phyloP scores from a whole-genome alignment of 2,113 vertebrate genomes.

The Stegostoma tigrinum region DNA sequence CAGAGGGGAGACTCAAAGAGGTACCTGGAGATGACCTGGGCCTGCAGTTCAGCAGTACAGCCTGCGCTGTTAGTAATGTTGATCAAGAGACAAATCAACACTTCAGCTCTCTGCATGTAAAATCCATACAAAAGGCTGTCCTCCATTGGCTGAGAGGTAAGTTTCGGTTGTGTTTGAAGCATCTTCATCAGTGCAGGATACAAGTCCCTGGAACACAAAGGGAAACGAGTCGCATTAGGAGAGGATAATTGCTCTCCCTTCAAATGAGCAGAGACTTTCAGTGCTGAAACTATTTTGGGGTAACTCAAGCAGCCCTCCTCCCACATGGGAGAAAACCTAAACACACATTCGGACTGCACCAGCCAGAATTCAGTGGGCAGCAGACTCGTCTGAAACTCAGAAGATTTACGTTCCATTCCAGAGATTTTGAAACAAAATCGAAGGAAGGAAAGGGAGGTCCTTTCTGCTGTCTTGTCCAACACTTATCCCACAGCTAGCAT shows the following conservation, averaged over 20 bases:
- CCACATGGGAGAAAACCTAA: neutral
- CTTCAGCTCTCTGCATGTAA: constrained; percentile 60
- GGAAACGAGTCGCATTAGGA: neutral
- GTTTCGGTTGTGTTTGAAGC: constrained; percentile 61
- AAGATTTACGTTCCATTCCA: neutral
- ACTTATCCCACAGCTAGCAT: neutral
- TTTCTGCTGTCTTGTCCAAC: neutral
- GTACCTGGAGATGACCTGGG: constrained; percentile 45
- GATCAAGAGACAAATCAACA: constrained; percentile 71
- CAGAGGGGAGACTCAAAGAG: neutral
- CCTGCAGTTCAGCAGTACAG: constrained; percentile 61
- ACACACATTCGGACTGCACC: neutral
- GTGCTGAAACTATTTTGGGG: neutral
- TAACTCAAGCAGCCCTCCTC: neutral
- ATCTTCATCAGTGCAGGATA: constrained; percentile 75
- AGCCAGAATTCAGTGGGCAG: neutral
- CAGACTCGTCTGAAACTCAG: neutral
- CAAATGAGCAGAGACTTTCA: neutral
- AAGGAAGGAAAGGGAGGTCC: neutral
- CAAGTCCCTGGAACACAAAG: constrained; percentile 64
- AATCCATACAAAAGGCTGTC: constrained; percentile 47
- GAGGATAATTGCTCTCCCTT: neutral
- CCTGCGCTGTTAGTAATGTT: constrained; percentile 74
- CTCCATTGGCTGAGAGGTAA: constrained; percentile 39
- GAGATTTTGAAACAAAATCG: neutral